Evolutionary conservation across 2,797 vertebrate species (phyloP).

Genomic region (Betta splendens): DNA sequence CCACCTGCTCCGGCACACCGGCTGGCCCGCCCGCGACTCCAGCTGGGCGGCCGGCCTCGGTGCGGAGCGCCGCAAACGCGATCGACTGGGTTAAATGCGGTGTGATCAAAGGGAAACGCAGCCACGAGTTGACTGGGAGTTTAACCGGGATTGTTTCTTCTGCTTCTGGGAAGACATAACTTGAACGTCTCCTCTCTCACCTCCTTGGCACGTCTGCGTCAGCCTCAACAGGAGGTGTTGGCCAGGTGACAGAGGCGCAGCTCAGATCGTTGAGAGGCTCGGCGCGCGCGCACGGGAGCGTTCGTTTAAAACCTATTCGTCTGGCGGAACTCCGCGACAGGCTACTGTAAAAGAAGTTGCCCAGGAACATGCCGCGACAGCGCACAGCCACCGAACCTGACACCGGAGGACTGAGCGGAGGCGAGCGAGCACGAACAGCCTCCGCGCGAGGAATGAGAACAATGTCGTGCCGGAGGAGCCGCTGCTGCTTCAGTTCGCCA

Average conservation of each 20-base stretch:
- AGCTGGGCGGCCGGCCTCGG: slow-evolving; percentile 55
- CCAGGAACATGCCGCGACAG: slow-evolving; percentile 68
- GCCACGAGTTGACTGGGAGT: neutral
- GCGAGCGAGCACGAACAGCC: slow-evolving; percentile 56
- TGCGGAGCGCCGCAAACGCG: slow-evolving; percentile 37
- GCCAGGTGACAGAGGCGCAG: slow-evolving; percentile 50
- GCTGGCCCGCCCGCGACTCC: slow-evolving; percentile 59
- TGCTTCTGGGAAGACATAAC: neutral
- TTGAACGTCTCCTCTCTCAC: neutral
- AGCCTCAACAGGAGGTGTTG: slow-evolving; percentile 41
- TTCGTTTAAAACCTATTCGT: slow-evolving; percentile 41
- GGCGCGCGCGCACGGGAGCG: slow-evolving; percentile 43
- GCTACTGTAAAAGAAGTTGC: slow-evolving; percentile 67
- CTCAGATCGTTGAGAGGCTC: slow-evolving; percentile 27
- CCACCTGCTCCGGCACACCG: slow-evolving; percentile 76
- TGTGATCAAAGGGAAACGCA: slow-evolving; percentile 10
- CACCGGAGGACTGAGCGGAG: slow-evolving; percentile 57
- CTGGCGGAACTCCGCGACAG: slow-evolving; percentile 52
- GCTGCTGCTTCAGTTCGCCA: neutral
- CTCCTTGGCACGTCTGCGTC: slow-evolving; percentile 18
- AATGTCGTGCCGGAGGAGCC: slow-evolving; percentile 22
- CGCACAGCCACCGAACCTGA: slow-evolving; percentile 57
- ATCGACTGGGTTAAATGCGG: slow-evolving; percentile 33
- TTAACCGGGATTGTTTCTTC: too few relatives aligned
- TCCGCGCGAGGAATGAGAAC: slow-evolving; percentile 52